phyloP scores from a whole-genome alignment of 2,113 vertebrate species.

The Pollimyrus isidori region DNA sequence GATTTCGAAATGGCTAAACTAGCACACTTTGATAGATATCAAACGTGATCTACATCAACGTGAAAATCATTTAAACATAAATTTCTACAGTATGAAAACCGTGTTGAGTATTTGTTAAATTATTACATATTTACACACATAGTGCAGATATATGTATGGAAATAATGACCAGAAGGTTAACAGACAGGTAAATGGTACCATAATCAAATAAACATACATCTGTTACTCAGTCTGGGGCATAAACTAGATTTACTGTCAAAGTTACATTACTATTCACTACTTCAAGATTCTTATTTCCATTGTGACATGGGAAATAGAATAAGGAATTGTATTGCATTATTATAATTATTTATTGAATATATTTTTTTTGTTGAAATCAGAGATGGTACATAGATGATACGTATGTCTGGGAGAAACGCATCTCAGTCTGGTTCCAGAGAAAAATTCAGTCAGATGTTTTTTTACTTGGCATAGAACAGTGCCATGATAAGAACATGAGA shows the following conservation, averaged over 20 bases:
- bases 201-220: background rate
- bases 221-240: background rate
- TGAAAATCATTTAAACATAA: background rate
- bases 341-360: background rate
- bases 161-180: background rate
- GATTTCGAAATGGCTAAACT: background rate
- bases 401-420: background rate
- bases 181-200: background rate
- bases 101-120: background rate
- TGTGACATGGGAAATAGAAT: background rate
- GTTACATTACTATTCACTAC: background rate
- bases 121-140: background rate
- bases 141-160: background rate
- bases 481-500: background rate
- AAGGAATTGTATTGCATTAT: background rate
- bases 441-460: background rate
- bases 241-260: background rate
- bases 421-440: background rate
- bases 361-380: background rate
- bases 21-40: background rate
- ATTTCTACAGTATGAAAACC: background rate
- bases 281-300: background rate
- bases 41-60: background rate
- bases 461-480: background rate
- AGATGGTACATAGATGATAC: background rate